These are phyloP conservation scores for Pseudopleuronectes americanus DNA, from an alignment of 2,797 vertebrate species.

Conservation along the genomic window DNA sequence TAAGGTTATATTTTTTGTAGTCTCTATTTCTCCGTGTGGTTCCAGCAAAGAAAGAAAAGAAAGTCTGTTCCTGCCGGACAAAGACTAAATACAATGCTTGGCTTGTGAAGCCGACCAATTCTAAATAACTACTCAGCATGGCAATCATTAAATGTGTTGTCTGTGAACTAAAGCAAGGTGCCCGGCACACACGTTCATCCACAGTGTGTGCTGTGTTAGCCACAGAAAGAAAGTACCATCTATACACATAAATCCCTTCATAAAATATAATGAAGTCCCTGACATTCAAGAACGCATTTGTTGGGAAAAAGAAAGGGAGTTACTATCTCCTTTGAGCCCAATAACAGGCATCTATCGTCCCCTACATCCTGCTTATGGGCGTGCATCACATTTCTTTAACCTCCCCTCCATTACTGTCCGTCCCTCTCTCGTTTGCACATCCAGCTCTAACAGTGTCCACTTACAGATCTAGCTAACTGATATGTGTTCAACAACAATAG, in stretches of 20 bases:
- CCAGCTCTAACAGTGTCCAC: slow-evolving; percentile 68
- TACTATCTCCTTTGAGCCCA: background rate
- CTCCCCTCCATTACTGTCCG: slow-evolving; percentile 17
- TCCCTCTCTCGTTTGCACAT: slow-evolving; percentile 56
- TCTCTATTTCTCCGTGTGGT: slow-evolving; percentile 27
- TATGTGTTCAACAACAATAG: slow-evolving; percentile 84
- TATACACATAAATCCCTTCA: slow-evolving; percentile 17
- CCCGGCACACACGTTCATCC: slow-evolving; percentile 58
- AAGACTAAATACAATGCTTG: slow-evolving; percentile 34
- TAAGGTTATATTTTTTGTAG: slow-evolving; percentile 13
- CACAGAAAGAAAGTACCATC: slow-evolving; percentile 29
- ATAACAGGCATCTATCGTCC: slow-evolving; percentile 24
- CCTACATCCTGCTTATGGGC: slow-evolving; percentile 36
- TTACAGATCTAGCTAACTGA: slow-evolving; percentile 74
- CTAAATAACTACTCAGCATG: slow-evolving; percentile 23
- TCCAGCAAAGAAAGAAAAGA: slow-evolving; percentile 43
- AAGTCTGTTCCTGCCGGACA: slow-evolving; percentile 32
- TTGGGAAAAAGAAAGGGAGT: background rate
- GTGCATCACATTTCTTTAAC: slow-evolving; percentile 17
- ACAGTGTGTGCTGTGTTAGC: slow-evolving; percentile 60
- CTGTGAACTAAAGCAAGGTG: slow-evolving; percentile 43
- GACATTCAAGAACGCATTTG: slow-evolving; percentile 22
- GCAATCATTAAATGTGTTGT: slow-evolving; percentile 44
- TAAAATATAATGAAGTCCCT: slow-evolving; percentile 10
- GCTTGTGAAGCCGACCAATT: slow-evolving; percentile 18